Evolutionary conservation across 2,113 vertebrate species (phyloP), one percentile per base, ranked within the genome.

Genomic region (Barnardius zonarius): DNA sequence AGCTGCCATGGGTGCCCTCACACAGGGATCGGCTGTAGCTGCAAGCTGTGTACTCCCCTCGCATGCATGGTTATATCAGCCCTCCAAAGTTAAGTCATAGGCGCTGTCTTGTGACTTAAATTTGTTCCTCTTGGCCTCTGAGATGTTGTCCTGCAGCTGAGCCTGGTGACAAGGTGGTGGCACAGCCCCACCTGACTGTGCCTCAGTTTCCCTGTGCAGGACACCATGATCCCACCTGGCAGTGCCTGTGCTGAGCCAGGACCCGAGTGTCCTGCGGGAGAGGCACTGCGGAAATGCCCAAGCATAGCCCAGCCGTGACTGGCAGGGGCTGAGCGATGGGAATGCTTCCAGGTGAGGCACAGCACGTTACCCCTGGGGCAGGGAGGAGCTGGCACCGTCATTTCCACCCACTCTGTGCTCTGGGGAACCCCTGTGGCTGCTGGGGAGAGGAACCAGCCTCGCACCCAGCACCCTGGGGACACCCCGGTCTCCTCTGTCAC

Each of bases 1-100:
- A 64, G 41, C 2, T 2, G 62, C 80, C 17, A 28, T 0, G 28
- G 6, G 49, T 5, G 61, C 33, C 31, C 55, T 8, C 41, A 28
- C 19, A 0, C 64, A 62, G 64, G 69, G n/a, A 23, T 24, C 41
- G 14, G 72, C 75, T 20, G 66, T 1, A 28, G 11, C 55, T 25
- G 20, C 16, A 33, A 19, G 23, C 8, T 30, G 2, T 23, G 37
- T 25, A 2, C 46, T 5, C 1, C 11, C 18, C 19, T 2, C 2
- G 0, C 3, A 8, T 3, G 19, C 11, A 4, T 28, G 12, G 27
- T 5, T 37, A 27, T 2, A 17, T 5, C 49, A 13, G 43, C 16
- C 2, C 63, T 76, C 48, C 11, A 3, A 2, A 22, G 3, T 15
- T 12, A 28, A 33, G 13, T 10, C 17, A 2, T 7, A 44, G 44